Conservation (phyloP, 2,113 vertebrate genomes). For the Alligator sinensis region DNA sequence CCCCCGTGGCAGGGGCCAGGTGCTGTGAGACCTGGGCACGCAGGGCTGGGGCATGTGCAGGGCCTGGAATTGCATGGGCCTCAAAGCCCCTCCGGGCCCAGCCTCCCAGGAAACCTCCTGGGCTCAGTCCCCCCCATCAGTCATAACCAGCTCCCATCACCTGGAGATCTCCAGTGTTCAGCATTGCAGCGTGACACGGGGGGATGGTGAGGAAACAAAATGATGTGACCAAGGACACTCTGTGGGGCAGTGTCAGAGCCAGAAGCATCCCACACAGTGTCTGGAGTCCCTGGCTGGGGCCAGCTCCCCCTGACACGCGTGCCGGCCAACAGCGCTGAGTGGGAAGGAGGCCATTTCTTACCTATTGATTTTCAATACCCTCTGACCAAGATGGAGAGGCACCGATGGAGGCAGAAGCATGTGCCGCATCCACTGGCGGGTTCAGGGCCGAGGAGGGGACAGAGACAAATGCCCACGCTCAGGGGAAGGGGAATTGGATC, state of each 20-base stretch:
- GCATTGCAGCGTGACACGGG: too few relatives aligned
- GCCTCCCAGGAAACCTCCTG: too few relatives aligned
- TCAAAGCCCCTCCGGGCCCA: too few relatives aligned
- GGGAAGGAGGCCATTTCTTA: not conserved
- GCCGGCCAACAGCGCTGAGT: not conserved
- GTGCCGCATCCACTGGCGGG: not conserved
- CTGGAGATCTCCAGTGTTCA: too few relatives aligned
- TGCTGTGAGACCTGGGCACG: too few relatives aligned
- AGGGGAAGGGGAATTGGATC: not conserved
- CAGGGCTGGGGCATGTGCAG: not conserved
- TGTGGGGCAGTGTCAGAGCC: not conserved
- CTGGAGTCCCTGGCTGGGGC: not conserved
- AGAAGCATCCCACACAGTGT: not conserved
- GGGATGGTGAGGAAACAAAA: too few relatives aligned
- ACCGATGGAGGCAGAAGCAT: not conserved
- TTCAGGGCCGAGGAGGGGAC: not conserved
- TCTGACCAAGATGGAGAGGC: not conserved
- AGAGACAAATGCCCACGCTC: not conserved
- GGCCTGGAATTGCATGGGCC: not conserved
- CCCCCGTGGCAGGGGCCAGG: too few relatives aligned
- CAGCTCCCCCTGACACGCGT: not conserved
- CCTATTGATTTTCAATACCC: not conserved
- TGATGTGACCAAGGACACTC: too few relatives aligned
- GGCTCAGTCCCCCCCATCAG: too few relatives aligned
- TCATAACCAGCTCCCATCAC: too few relatives aligned